These are phyloP conservation scores for Atherinosoma microstoma DNA, from an alignment of 2,797 vertebrate species.

Conservation along the genomic window DNA sequence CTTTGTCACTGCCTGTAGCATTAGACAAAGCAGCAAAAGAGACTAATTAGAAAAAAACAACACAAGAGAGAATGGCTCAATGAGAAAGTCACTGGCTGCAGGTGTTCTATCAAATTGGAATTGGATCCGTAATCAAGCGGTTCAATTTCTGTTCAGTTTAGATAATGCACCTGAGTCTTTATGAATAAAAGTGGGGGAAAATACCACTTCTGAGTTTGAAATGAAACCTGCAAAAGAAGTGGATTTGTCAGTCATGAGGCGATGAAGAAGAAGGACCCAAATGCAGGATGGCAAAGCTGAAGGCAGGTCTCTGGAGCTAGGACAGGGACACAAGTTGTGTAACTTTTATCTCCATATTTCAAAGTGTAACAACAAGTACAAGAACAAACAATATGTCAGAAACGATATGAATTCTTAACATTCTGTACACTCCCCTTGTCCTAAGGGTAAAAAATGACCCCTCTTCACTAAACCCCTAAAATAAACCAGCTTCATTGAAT, in stretches of 20 bases:
- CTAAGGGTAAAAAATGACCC: too few species aligned
- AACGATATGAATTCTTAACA: too few species aligned
- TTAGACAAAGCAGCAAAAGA: slow-evolving; percentile 1
- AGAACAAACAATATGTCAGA: too few species aligned
- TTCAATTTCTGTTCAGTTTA: background rate
- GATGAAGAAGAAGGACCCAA: background rate
- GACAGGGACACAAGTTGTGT: too few species aligned
- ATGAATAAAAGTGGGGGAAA: background rate
- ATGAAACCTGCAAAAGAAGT: background rate
- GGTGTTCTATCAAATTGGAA: slow-evolving; percentile 8
- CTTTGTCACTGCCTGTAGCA: background rate
- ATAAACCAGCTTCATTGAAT: too few species aligned
- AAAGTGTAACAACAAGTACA: too few species aligned
- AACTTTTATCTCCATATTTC: too few species aligned
- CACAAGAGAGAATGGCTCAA: background rate
- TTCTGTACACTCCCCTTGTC: too few species aligned
- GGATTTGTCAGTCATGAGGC: background rate
- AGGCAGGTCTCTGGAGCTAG: too few species aligned
- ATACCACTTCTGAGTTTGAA: background rate
- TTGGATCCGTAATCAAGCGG: background rate
- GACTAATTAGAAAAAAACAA: background rate
- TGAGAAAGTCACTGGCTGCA: background rate
- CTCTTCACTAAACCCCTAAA: too few species aligned
- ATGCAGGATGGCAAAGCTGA: too few species aligned
- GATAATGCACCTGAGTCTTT: background rate